These are phyloP conservation scores for Proterorhinus semilunaris DNA, from an alignment of 2,113 vertebrate genomes.

Conservation along the genomic window DNA sequence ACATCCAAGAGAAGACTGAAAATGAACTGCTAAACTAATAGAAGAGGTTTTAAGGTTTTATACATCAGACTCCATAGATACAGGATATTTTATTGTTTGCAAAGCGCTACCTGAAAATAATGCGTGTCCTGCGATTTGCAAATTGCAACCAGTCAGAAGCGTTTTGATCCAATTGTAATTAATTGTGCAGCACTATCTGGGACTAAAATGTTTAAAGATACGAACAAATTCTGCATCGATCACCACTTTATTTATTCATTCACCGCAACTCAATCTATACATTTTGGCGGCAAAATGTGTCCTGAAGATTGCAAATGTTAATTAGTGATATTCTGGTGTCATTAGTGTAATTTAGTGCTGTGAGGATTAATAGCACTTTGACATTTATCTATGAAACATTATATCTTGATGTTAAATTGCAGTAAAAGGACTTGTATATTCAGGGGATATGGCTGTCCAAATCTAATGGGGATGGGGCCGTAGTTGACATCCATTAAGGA, in stretches of 20 bases:
- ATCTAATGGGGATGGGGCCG: slow-evolving; percentile 64
- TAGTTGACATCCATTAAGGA: slow-evolving; percentile 79
- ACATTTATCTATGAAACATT: slow-evolving; percentile 81
- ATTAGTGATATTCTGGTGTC: slow-evolving; percentile 77
- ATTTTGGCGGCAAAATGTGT: slow-evolving; percentile 63
- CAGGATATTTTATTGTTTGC: no score
- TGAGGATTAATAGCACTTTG: slow-evolving; percentile 71
- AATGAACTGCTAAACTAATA: no score
- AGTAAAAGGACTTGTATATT: slow-evolving; percentile 78
- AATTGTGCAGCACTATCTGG: neutral
- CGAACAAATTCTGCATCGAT: neutral
- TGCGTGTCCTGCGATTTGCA: no score
- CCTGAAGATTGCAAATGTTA: slow-evolving; percentile 75
- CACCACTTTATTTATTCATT: slow-evolving; percentile 46
- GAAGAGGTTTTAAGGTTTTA: no score
- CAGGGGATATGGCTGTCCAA: slow-evolving; percentile 69
- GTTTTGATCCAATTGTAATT: no score
- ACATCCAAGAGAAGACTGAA: no score
- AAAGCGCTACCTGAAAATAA: no score
- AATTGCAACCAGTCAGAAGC: no score
- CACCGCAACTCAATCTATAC: slow-evolving; percentile 53
- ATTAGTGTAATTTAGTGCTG: slow-evolving; percentile 78
- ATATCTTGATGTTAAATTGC: slow-evolving; percentile 80
- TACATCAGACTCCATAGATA: no score
- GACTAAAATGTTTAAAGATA: neutral